Base-by-base conservation (phyloP, 1,140 invertebrate species). In the Neelides sp. region DNA sequence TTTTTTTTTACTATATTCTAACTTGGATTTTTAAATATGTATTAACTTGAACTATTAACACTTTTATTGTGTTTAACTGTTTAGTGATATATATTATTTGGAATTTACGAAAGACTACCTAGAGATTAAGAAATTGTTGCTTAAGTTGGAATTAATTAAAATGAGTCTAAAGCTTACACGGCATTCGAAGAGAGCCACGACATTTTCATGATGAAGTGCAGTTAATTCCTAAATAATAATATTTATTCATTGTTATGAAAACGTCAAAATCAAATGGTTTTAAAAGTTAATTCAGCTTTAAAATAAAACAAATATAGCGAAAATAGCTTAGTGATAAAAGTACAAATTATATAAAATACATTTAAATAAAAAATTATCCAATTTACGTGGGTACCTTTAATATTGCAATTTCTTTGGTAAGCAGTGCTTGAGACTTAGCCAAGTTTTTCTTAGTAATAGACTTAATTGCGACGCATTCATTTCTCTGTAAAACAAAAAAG, bases 381-480 rank as follows among this genome's bases (percentile, higher is more conserved):
- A 48, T 48, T 26, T 50, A 23, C 39, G 3, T 64, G 64, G 15
- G 62, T 65, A 83, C 85, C 76, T 96, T 94, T 27, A 98, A 74
- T 65, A 98, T 98, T 71, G 96, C 95, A 40, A 98, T 98, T 74
- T 98, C 95, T 66, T 98, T 98, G 40, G 88, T 88, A 3, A 98
- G 77, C 52, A 98, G 76, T 69, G 90, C 94, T 68, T 95, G 92
- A 23, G 91, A 92, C 69, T 98, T 98, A 35, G 88, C 83, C 51
- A 98, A 74, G 64, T 89, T 95, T 69, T 97, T 98, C 72, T 98
- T 98, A 13, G 89, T 87, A 40, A 98, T 94, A 66, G 87, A 85
- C 72, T 98, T 98, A 39, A 98, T 94, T 40, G 94, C 94, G 45
- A 98, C 79, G 58, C 80, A 76, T 61, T 82, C 78, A 53, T 79